phyloP scores from a whole-genome alignment of 1,140 invertebrate genomes.

The Globodera ellingtonae region DNA sequence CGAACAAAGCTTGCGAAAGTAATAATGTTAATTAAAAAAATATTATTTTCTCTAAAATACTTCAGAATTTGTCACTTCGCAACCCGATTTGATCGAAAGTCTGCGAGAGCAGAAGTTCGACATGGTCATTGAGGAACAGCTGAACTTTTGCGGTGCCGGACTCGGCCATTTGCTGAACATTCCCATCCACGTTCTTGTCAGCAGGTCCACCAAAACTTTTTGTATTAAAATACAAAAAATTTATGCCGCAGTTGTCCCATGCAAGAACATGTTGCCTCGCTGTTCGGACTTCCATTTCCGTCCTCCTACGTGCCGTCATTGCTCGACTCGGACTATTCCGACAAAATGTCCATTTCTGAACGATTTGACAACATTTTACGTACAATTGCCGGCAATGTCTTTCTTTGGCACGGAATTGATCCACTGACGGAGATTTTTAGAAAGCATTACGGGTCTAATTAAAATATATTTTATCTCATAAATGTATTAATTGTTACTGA shows the following conservation, averaged over 20 bases:
- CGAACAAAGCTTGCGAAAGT: conserved; percentile 25
- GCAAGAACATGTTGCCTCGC: conserved; percentile 27
- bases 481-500: background rate
- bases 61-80: conserved; percentile 27
- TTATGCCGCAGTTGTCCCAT: conserved; percentile 32
- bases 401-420: conserved; percentile 6
- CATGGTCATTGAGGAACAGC: conserved; percentile 39
- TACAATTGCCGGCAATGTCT: background rate
- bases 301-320: conserved; percentile 44
- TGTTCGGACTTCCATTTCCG: conserved; percentile 39
- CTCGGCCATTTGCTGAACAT: conserved; percentile 34
- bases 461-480: background rate
- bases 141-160: conserved; percentile 43
- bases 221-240: background rate
- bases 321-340: conserved; percentile 14
- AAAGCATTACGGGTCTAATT: conserved; percentile 30
- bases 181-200: conserved; percentile 30
- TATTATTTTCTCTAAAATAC: background rate
- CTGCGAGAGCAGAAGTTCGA: conserved; percentile 39
- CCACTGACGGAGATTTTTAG: conserved; percentile 33
- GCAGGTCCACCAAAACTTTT: conserved; percentile 26
- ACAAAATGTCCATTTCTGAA: conserved; percentile 41
- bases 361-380: conserved; percentile 30
- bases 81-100: conserved; percentile 25
- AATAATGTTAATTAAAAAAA: background rate